phyloP scores from a whole-genome alignment of 2,888 invertebrate genomes.

The Xylota sylvarum region DNA sequence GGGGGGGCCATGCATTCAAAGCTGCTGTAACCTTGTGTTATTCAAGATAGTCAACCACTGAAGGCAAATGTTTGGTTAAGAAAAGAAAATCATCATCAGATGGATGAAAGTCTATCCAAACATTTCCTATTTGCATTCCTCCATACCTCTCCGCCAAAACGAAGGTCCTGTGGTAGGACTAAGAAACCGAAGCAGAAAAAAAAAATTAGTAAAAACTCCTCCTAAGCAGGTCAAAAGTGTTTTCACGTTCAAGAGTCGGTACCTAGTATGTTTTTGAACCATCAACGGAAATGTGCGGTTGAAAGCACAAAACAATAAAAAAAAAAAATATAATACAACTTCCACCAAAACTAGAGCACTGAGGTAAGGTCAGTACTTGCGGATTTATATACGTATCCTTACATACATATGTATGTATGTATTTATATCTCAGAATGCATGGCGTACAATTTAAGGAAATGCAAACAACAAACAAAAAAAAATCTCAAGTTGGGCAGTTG shows the following conservation, averaged over 20 bases:
- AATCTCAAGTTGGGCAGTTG: conserved; percentile 46
- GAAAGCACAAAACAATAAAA: conserved; percentile 8
- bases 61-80: background rate
- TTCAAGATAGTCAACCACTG: background rate
- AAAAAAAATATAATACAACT: conserved; percentile 42
- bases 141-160: no score
- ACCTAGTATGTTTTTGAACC: conserved; percentile 20
- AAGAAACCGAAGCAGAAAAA: background rate
- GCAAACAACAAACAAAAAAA: background rate
- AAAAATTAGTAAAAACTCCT: background rate
- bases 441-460: conserved; percentile 22
- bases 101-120: conserved; percentile 31
- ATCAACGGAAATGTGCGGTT: conserved; percentile 26
- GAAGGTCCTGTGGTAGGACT: no score
- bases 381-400: conserved; percentile 28
- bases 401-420: background rate
- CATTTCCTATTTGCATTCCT: conserved; percentile 26
- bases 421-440: conserved; percentile 11
- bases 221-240: conserved; percentile 47
- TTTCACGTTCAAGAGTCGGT: conserved; percentile 40
- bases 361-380: conserved; percentile 64
- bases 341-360: conserved; percentile 52
- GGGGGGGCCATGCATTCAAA: background rate
- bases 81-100: conserved; percentile 11
- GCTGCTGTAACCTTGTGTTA: conserved; percentile 5